Conservation (phyloP, 2,113 vertebrate genomes). For the Fregata magnificens region DNA sequence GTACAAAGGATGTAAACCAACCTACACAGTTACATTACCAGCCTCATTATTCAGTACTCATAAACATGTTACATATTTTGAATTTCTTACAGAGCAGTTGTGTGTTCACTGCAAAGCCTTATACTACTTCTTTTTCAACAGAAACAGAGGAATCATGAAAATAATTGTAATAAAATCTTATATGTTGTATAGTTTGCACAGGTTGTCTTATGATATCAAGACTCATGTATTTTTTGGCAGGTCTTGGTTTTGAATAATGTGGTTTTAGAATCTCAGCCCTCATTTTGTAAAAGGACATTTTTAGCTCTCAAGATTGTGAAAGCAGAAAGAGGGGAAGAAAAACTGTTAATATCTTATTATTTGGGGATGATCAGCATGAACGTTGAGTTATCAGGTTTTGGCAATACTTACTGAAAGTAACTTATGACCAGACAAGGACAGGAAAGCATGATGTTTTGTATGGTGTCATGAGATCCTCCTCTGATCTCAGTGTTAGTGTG, state of each 20-base stretch:
- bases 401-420: neutral
- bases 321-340: neutral
- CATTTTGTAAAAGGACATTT: neutral
- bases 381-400: neutral
- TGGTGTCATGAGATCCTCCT: neutral
- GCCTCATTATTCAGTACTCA: neutral
- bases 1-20: neutral
- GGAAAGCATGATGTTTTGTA: neutral
- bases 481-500: neutral
- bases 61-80: neutral
- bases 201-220: neutral
- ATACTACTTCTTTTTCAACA: neutral
- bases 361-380: neutral
- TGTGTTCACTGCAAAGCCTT: neutral
- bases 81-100: neutral
- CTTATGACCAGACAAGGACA: neutral
- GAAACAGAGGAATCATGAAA: neutral
- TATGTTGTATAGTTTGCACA: neutral
- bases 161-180: neutral
- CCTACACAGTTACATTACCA: neutral
- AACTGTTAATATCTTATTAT: neutral
- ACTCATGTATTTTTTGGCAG: neutral
- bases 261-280: neutral
- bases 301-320: neutral
- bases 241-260: neutral